Evolutionary conservation across 2,888 invertebrate genomes (phyloP), one percentile per base, ranked within the genome.

Genomic region (Leptopilina drosophilae): DNA sequence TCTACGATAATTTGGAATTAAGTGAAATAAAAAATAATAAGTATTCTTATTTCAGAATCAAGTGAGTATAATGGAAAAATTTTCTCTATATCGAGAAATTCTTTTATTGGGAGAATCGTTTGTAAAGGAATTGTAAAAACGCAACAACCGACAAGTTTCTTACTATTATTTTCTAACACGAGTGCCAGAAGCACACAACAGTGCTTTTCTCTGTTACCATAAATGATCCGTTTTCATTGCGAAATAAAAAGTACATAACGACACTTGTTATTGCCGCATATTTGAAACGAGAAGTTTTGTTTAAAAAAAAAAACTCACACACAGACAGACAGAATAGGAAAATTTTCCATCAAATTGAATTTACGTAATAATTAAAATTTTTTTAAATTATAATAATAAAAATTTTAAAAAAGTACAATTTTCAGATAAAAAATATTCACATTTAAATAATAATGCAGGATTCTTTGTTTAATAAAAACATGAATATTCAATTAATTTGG

Each of bases 161-260:
- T 40, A 26, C n/a, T 65, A 69, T 69, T 69, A 69, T 69, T 69
- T 49, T 14, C 20, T 46, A 69, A 20, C 49, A 49, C 8, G 9
- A 20, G 67, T 15, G 11, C 33, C 11, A 12, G 49, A 49, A 53
- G 46, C 15, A 42, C 15, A 42, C 46, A 46, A 40, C n/a, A 66
- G 42, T n/a, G 15, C 8, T 66, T 66, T 66, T 66, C 46, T 20
- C 66, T 53, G 20, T 49, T 46, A 69, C 26, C 49, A 69, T 26
- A 69, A 69, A 69, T 53, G 67, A 46, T 69, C 49, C 14, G 67
- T 49, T 69, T 53, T 69, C 49, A 67, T 49, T 26, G 49, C n/a
- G 12, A 67, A 67, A 67, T 67, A 67, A 67, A 67, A 67, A 67
- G 14, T 20, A 42, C 8, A 46, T 49, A 49, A 67, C 20, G 20